Conservation (phyloP, 2,888 invertebrate species). For the Salticus scenicus region DNA sequence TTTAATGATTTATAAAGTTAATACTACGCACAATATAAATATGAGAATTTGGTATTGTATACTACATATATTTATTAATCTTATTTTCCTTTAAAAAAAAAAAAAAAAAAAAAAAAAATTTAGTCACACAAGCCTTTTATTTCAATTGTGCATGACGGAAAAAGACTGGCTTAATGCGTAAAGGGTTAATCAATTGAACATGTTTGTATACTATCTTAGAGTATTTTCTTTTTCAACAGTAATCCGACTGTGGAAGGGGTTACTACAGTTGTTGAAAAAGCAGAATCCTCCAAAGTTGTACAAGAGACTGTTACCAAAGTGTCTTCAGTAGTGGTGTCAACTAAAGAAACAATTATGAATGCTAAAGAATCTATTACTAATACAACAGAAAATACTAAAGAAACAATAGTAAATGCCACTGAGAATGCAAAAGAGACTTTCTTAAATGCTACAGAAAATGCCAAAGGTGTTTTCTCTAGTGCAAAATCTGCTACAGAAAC, state of each 20-base stretch:
- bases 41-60: no score
- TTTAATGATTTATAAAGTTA: no score
- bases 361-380: constrained; percentile 49
- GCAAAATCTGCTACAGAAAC: constrained; percentile 53
- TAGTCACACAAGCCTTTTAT: no score
- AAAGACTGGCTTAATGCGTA: no score
- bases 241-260: constrained; percentile 34
- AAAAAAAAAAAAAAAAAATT: no score
- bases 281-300: constrained; percentile 59
- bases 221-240: constrained; percentile 32
- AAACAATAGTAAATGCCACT: constrained; percentile 33
- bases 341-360: constrained; percentile 63
- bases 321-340: constrained; percentile 52
- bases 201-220: no score
- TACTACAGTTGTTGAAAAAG: constrained; percentile 61
- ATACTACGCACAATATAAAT: no score
- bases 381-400: constrained; percentile 47
- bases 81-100: no score
- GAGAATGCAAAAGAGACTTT: constrained; percentile 55
- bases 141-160: no score
- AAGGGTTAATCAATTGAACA: no score
- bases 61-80: no score
- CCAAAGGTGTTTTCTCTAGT: constrained; percentile 31
- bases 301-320: constrained; percentile 64
- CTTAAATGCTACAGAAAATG: constrained; percentile 52